phyloP scores from a whole-genome alignment of 2,113 vertebrate genomes.

The Oncorhynchus clarkii region DNA sequence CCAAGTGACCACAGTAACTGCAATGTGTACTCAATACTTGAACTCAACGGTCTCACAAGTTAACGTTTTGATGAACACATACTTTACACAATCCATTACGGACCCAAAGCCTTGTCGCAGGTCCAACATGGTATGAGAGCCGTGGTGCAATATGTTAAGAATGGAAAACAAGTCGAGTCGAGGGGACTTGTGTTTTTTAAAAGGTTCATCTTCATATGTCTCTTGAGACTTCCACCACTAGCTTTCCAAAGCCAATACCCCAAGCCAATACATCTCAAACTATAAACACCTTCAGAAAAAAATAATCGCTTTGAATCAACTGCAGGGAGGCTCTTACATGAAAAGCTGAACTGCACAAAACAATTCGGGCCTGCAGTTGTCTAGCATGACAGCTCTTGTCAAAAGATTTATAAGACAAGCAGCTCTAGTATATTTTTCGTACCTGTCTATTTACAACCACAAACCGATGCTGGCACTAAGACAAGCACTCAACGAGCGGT shows the following conservation, averaged over 20 bases:
- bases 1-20: conserved; percentile 29
- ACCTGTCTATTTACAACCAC: too few relatives aligned
- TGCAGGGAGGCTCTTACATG: conserved; percentile 6
- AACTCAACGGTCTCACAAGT: neutral
- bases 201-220: neutral
- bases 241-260: neutral
- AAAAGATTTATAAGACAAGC: too few relatives aligned
- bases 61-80: conserved; percentile 38
- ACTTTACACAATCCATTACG: conserved; percentile 36
- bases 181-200: neutral
- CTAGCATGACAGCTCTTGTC: neutral
- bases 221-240: neutral
- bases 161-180: neutral
- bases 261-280: neutral
- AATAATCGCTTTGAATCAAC: neutral
- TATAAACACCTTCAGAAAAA: conserved; percentile 3
- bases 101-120: conserved; percentile 34
- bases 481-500: too few relatives aligned
- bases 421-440: too few relatives aligned
- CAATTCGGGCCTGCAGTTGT: neutral
- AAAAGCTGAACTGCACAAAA: conserved; percentile 24
- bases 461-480: too few relatives aligned
- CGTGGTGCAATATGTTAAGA: neutral
- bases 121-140: conserved; percentile 18
- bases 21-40: neutral